These are phyloP conservation scores for Salvator merianae DNA, from an alignment of 2,113 vertebrate species.

Conservation along the genomic window DNA sequence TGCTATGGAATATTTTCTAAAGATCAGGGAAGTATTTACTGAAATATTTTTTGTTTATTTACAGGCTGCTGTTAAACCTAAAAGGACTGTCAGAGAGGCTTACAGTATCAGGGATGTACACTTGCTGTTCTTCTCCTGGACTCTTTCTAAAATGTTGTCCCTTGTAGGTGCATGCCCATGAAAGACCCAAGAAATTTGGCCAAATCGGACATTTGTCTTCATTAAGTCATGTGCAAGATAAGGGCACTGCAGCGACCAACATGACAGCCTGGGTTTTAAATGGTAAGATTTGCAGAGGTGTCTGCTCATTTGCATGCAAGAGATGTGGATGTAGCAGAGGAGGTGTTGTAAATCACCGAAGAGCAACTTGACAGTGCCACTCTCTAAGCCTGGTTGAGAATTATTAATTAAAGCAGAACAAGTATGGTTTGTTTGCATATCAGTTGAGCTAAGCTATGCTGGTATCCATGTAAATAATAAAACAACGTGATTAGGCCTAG, in stretches of 20 bases:
- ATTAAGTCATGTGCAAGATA: constrained; percentile 71
- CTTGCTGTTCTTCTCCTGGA: not conserved
- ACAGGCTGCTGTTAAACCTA: no score
- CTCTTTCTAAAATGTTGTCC: constrained; percentile 29
- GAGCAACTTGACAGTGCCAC: constrained; percentile 68
- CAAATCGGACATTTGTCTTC: constrained; percentile 64
- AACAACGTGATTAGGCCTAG: constrained; percentile 75
- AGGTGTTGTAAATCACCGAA: constrained; percentile 72
- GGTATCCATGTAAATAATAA: constrained; percentile 78
- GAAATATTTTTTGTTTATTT: not conserved
- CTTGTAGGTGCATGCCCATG: constrained; percentile 30
- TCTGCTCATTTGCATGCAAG: constrained; percentile 76
- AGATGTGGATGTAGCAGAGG: constrained; percentile 48
- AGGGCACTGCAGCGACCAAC: constrained; percentile 60
- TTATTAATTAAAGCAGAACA: constrained; percentile 75
- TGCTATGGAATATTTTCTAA: constrained; percentile 15
- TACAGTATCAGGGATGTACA: no score
- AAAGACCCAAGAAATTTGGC: constrained; percentile 54
- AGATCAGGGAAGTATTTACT: not conserved
- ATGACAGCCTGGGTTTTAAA: constrained; percentile 47
- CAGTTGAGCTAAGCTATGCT: constrained; percentile 70
- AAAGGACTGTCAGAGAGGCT: no score
- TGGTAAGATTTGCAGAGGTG: constrained; percentile 59
- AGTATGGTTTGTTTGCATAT: constrained; percentile 76
- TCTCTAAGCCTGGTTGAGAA: constrained; percentile 66